phyloP scores from a whole-genome alignment of 2,113 vertebrate genomes.

The Amphiprion percula region DNA sequence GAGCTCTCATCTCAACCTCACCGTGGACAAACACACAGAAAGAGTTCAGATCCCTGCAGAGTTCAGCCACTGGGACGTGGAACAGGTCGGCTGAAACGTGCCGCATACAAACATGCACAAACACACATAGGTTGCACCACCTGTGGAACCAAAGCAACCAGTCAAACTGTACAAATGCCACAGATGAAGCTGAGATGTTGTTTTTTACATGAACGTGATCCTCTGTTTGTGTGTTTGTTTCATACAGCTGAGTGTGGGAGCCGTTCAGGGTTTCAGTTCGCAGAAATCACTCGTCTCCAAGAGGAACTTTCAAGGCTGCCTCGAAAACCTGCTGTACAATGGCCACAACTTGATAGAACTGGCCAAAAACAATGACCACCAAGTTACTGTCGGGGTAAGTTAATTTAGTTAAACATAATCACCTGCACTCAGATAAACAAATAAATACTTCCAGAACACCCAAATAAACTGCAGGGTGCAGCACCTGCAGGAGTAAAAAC shows the following conservation, averaged over 20 bases:
- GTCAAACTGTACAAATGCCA: no score
- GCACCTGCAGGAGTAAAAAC: no score
- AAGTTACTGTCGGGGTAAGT: constrained; percentile 87
- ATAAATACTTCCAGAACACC: no score
- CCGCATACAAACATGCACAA: neutral
- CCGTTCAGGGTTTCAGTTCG: constrained; percentile 82
- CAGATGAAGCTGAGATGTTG: no score
- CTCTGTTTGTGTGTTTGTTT: neutral
- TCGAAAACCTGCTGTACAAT: constrained; percentile 94
- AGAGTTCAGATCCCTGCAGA: constrained; percentile 87
- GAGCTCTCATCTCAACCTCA: constrained; percentile 90
- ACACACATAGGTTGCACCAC: no score
- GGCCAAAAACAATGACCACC: constrained; percentile 79
- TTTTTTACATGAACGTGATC: neutral
- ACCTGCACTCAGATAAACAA: neutral
- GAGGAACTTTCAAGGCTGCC: constrained; percentile 91
- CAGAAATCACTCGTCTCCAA: constrained; percentile 75
- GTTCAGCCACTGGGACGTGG: constrained; percentile 86
- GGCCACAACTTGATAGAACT: constrained; percentile 88
- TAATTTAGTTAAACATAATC: neutral
- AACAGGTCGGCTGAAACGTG: constrained; percentile 85
- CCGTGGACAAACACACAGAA: constrained; percentile 91
- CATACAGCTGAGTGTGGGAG: constrained; percentile 91
- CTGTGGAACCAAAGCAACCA: no score
- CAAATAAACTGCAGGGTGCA: no score